Evolutionary conservation across 2,797 vertebrate species (phyloP).

Genomic region (Heterohyrax brucei): DNA sequence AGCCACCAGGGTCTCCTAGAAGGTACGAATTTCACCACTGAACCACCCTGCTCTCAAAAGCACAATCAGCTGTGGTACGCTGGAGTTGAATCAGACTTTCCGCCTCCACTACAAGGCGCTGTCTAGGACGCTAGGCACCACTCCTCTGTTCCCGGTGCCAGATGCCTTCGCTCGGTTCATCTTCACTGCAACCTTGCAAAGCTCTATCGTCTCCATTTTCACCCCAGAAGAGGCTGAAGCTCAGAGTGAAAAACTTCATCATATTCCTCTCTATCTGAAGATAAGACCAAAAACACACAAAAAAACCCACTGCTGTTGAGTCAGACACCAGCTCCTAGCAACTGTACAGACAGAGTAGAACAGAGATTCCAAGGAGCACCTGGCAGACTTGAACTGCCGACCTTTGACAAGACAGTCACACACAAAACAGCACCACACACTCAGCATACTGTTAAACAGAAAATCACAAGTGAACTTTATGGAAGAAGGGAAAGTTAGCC

Average conservation of each 20-base stretch:
- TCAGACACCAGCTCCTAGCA: too few relatives aligned
- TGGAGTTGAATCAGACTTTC: background rate
- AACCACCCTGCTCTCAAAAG: background rate
- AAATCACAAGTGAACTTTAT: background rate
- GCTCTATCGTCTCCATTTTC: background rate
- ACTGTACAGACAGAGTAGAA: too few relatives aligned
- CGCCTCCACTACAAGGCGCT: background rate
- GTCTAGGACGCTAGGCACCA: too few relatives aligned
- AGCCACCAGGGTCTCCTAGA: background rate
- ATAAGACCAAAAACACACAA: background rate
- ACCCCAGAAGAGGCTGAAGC: background rate
- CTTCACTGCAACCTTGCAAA: too few relatives aligned
- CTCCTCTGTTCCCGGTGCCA: fast-evolving
- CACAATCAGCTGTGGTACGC: background rate
- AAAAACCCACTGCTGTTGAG: too few relatives aligned
- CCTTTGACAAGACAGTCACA: background rate
- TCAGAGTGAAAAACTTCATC: fast-evolving
- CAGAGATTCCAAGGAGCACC: too few relatives aligned
- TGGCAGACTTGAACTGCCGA: too few relatives aligned
- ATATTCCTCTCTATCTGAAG: background rate
- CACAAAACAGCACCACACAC: background rate
- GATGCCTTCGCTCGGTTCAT: background rate
- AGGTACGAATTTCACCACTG: background rate
- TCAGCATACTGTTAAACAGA: background rate
- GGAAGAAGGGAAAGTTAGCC: background rate